Conservation (phyloP, 2,888 invertebrate genomes). For the Erannis defoliaria region DNA sequence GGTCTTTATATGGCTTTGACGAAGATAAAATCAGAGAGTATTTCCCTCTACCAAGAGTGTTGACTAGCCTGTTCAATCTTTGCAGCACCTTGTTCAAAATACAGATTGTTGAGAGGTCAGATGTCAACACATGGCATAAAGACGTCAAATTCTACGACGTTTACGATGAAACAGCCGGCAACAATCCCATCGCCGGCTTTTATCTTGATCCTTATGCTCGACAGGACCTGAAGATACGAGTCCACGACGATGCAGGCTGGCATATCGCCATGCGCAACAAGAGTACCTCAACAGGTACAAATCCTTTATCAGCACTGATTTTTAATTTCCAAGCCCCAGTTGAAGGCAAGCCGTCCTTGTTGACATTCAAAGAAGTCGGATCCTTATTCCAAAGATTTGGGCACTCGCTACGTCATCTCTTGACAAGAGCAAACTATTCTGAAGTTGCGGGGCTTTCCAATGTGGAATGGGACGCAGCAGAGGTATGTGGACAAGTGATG, state of each 20-base stretch:
- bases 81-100: constrained; percentile 93
- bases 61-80: constrained; percentile 92
- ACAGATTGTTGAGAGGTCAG: constrained; percentile 89
- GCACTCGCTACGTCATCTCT: constrained; percentile 93
- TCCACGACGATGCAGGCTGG: constrained; percentile 89
- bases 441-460: constrained; percentile 95
- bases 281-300: constrained; percentile 87
- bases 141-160: constrained; percentile 94
- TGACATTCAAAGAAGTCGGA: constrained; percentile 92
- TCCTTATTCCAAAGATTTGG: constrained; percentile 95
- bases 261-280: constrained; percentile 92
- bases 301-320: constrained; percentile 93
- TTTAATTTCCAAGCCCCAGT: constrained; percentile 92
- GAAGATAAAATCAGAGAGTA: constrained; percentile 91
- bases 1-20: constrained; percentile 88
- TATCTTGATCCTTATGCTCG: constrained; percentile 94
- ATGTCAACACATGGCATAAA: constrained; percentile 93
- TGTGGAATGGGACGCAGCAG: constrained; percentile 97
- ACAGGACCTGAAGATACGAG: constrained; percentile 87
- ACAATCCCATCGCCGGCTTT: constrained; percentile 91
- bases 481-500: constrained; percentile 94
- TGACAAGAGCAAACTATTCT: constrained; percentile 93
- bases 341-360: constrained; percentile 88
- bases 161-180: constrained; percentile 88
- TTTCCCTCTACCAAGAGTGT: constrained; percentile 93